phyloP scores from a whole-genome alignment of 2,113 vertebrate genomes.

The Dicerorhinus sumatrensis region DNA sequence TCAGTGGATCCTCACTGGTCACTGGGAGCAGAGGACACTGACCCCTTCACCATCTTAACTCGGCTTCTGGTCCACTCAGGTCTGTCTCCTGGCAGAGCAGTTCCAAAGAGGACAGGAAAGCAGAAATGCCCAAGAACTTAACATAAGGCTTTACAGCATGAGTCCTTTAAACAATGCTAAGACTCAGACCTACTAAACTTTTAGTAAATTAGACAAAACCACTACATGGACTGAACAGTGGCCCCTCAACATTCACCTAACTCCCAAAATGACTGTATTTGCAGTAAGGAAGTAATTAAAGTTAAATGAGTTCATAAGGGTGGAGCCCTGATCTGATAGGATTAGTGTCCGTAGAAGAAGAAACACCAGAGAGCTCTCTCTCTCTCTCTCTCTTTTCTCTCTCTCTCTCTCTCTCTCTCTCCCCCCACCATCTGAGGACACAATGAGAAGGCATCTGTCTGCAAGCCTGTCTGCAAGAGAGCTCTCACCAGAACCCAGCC shows the following conservation, averaged over 20 bases:
- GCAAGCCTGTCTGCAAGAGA: background rate
- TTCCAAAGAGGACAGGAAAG: too few species aligned
- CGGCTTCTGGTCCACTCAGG: background rate
- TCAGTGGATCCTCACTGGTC: background rate
- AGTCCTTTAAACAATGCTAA: accelerated
- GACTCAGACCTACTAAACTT: background rate
- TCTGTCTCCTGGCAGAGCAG: background rate
- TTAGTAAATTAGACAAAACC: background rate
- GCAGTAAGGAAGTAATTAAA: background rate
- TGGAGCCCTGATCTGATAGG: background rate
- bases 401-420: background rate
- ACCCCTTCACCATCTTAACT: background rate
- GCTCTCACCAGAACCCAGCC: background rate
- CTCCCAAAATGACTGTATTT: background rate
- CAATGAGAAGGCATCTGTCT: background rate
- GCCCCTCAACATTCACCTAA: background rate
- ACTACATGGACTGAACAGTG: background rate
- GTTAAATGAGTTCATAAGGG: background rate
- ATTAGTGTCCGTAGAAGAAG: background rate
- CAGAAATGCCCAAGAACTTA: background rate
- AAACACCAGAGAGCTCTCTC: background rate
- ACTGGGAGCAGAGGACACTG: too few species aligned
- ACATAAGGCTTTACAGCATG: background rate
- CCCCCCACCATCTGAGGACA: background rate
- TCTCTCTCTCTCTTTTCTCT: accelerated